Evolutionary conservation across 2,888 invertebrate species (phyloP), one percentile per base, ranked within the genome.

Genomic region (Subacronicta megacephala): DNA sequence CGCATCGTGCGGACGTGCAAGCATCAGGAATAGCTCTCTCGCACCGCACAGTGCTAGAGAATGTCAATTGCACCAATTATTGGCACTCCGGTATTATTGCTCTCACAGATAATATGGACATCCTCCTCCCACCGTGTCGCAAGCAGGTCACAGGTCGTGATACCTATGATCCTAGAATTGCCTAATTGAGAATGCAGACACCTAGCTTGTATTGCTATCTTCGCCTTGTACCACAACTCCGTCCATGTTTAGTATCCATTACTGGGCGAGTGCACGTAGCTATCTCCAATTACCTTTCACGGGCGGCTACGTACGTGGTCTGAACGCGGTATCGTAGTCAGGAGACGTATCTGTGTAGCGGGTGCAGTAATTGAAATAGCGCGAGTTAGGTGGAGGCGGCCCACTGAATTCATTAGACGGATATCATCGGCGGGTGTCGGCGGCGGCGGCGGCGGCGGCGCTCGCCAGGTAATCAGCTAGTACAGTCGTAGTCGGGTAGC

Each of bases 131-230:
- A 72, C 77, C 26, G 29, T 16, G 45, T 13, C 36, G 10, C 51
- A 42, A 33, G 31, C 45, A 42, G 57, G 59, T 72, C 73, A 43
- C 45, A 54, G 62, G 44, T 36, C 52, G 35, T 20, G 41, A 45
- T 54, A 56, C 54, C 73, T 73, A 44, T 64, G 63, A 67, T 67
- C 62, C 59, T 67, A 69, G 74, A 71, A 72, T 75, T 70, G 75
- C 58, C 75, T 85, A 79, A 85, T 81, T 81, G 78, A 77, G 77
- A 66, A 64, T 63, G 62, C 76, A 80, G 75, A 81, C 77, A 75
- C 65, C 72, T 76, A 56, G 20, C 55, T 53, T 31, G 42, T 15
- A 43, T 55, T 36, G 35, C 45, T 50, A 58, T 49, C 53, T 43
- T 55, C 55, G 38, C n/a, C 41, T 44, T 23, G 23, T 23, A 38